Evolutionary conservation across 2,113 vertebrate species (phyloP).

Genomic region (Petromus typicus): DNA sequence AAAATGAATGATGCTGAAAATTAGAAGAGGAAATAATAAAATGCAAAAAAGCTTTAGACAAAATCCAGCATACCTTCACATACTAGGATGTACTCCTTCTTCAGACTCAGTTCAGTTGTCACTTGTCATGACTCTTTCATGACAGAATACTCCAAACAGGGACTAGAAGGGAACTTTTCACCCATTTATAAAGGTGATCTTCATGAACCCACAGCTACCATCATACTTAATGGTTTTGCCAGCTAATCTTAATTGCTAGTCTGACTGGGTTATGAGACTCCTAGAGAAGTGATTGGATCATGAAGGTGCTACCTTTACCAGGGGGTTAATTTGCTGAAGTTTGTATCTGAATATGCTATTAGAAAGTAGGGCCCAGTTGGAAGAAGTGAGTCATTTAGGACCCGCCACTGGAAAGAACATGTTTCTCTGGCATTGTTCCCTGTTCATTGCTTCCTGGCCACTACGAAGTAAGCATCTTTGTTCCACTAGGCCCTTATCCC

Average conservation of each 20-base stretch:
- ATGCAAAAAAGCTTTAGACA: neutral
- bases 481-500: neutral
- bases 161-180: neutral
- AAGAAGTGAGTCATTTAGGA: neutral
- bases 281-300: neutral
- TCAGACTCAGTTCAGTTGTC: neutral
- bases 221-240: neutral
- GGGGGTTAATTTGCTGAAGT: neutral
- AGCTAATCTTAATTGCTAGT: neutral
- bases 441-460: neutral
- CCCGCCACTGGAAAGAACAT: neutral
- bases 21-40: neutral
- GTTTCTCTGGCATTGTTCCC: neutral
- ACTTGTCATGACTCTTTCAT: neutral
- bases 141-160: neutral
- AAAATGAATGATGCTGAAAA: slow-evolving; percentile 50
- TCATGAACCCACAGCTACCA: neutral
- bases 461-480: neutral
- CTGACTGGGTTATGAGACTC: neutral
- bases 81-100: neutral
- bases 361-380: neutral
- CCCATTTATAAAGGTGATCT: neutral
- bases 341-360: neutral
- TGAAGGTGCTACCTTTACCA: no score
- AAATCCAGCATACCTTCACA: neutral